Evolutionary conservation across 2,888 invertebrate genomes (phyloP).

Genomic region (Chrysotoxum bicinctum): DNA sequence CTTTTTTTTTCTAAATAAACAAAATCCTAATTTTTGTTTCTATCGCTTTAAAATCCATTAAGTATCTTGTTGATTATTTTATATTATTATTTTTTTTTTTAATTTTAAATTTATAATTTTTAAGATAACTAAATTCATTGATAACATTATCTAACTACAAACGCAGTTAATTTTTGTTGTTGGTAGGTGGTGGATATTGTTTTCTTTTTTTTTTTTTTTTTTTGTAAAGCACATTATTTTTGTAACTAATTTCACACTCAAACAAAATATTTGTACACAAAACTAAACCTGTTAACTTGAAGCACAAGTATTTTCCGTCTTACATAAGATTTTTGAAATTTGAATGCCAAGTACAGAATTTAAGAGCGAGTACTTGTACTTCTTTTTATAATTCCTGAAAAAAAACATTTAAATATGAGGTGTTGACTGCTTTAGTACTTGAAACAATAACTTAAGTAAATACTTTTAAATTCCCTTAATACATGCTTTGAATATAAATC

Average conservation of each 20-base stretch:
- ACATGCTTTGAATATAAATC: too few relatives aligned
- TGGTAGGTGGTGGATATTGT: constrained; percentile 28
- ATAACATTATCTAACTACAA: constrained; percentile 38
- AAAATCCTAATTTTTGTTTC: constrained; percentile 25
- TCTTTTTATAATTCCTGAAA: too few relatives aligned
- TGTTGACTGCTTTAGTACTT: too few relatives aligned
- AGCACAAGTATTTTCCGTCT: neutral
- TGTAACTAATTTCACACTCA: constrained; percentile 21
- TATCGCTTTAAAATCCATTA: constrained; percentile 27
- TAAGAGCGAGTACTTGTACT: neutral
- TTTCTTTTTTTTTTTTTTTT: neutral
- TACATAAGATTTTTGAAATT: neutral
- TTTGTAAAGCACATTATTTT: constrained; percentile 3
- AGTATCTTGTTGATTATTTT: neutral
- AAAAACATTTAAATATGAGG: too few relatives aligned
- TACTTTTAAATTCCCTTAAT: too few relatives aligned
- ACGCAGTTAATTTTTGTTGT: constrained; percentile 35
- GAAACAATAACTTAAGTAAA: too few relatives aligned
- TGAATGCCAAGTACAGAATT: neutral
- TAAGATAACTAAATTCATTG: neutral
- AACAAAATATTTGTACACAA: neutral
- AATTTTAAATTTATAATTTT: constrained; percentile 3
- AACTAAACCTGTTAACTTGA: neutral
- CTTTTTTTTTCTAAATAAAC: constrained; percentile 8
- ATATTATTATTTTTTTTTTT: neutral